Percentiles rank a stretch among this genome's conserved stretches.
These are phyloP conservation scores for Trichonephila clavipes DNA, from an alignment of 1,140 invertebrate species.

Conservation along the genomic window DNA sequence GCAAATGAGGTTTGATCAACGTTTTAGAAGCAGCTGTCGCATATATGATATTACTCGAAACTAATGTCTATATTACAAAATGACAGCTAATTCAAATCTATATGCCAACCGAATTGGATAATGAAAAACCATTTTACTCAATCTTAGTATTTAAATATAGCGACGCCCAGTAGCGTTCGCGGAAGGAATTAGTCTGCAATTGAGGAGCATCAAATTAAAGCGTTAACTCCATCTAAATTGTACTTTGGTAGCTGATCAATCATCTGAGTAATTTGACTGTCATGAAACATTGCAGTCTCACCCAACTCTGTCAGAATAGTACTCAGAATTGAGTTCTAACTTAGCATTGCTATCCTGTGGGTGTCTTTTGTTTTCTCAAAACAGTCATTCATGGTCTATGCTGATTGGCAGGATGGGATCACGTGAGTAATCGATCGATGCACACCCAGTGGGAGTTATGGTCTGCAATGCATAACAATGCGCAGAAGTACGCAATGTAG, in stretches of 20 bases:
- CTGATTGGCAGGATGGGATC: background rate
- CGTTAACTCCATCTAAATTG: background rate
- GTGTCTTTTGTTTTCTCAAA: constrained; percentile 6
- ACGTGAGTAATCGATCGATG: constrained; percentile 41
- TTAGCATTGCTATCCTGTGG: background rate
- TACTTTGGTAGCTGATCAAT: constrained; percentile 38
- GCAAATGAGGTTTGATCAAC: too few species aligned
- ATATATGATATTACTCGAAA: too few species aligned
- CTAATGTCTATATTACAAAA: too few species aligned
- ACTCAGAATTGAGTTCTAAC: constrained; percentile 8
- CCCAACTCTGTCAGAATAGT: background rate
- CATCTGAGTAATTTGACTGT: constrained; percentile 44
- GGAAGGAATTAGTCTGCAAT: constrained; percentile 21
- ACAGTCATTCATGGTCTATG: background rate
- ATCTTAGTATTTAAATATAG: constrained; percentile 33
- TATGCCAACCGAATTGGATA: background rate
- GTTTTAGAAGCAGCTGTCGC: too few species aligned
- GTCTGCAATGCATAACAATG: background rate
- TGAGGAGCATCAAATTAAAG: constrained; percentile 30
- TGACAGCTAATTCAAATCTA: background rate
- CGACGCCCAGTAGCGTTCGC: constrained; percentile 39
- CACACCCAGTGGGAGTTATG: background rate
- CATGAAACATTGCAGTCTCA: background rate
- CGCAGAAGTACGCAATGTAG: background rate
- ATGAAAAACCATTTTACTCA: background rate